Conservation (phyloP, 2,113 vertebrate genomes). For the Micronycteris hirsuta region DNA sequence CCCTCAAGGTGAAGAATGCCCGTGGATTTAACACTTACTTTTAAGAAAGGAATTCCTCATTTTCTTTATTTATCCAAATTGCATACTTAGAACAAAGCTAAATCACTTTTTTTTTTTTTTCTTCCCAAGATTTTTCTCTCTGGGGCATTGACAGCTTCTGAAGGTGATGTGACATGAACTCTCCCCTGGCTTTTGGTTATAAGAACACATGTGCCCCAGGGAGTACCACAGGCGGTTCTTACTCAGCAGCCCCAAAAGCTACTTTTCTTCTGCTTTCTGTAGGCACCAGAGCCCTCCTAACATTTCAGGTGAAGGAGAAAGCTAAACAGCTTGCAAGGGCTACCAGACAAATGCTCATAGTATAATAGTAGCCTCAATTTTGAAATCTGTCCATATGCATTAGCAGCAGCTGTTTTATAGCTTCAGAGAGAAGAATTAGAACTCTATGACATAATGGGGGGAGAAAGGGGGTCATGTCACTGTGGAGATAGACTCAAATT, state of each 20-base stretch:
- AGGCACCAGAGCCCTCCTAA: not conserved
- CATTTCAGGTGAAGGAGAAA: not conserved
- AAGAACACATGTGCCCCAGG: not conserved
- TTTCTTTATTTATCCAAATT: not conserved
- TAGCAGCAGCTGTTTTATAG: slow-evolving; percentile 19
- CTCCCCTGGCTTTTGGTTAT: not conserved
- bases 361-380: not conserved
- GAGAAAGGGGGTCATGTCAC: not conserved
- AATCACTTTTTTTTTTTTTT: too few relatives aligned
- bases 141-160: not conserved
- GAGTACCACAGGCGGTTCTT: not conserved
- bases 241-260: too few relatives aligned
- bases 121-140: not conserved
- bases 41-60: not conserved
- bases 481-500: not conserved
- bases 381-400: not conserved
- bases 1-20: not conserved
- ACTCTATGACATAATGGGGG: not conserved
- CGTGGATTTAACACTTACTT: not conserved
- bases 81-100: not conserved
- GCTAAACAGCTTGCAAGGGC: not conserved
- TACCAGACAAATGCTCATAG: not conserved
- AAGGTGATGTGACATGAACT: not conserved
- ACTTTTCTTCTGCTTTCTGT: not conserved
- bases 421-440: not conserved